Percentiles rank a stretch among this genome's conserved stretches.
Conservation (phyloP, 2,113 vertebrate genomes). For the Dunckerocampus dactyliophorus region DNA sequence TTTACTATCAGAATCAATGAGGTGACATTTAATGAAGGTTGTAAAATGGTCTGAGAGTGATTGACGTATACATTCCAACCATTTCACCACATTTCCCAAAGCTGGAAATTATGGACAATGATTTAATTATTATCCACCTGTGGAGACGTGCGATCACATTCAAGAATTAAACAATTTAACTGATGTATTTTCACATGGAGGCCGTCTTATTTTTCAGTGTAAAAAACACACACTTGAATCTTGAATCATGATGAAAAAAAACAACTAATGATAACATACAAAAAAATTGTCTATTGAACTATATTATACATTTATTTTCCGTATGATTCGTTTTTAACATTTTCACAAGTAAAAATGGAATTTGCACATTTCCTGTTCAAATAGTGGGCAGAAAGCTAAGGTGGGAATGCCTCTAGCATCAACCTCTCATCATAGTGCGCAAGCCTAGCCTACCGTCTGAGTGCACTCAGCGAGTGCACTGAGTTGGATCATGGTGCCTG, state of each 20-base stretch:
- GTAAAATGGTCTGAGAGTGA: constrained; percentile 37
- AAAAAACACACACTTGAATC: neutral
- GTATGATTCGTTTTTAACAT: too few relatives aligned
- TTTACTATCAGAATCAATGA: constrained; percentile 27
- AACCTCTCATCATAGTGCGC: too few relatives aligned
- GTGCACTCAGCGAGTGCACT: too few relatives aligned
- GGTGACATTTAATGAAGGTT: constrained; percentile 22
- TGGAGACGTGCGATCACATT: constrained; percentile 9
- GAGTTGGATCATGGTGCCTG: too few relatives aligned
- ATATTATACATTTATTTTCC: too few relatives aligned
- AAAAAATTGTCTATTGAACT: too few relatives aligned
- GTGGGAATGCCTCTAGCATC: too few relatives aligned
- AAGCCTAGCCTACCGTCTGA: too few relatives aligned
- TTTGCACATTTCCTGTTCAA: too few relatives aligned
- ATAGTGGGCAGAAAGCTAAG: too few relatives aligned
- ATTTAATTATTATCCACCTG: constrained; percentile 26
- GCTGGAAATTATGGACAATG: constrained; percentile 18
- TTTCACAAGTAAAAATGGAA: too few relatives aligned
- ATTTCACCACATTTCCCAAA: constrained; percentile 17
- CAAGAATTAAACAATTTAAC: constrained; percentile 17
- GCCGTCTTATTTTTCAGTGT: neutral
- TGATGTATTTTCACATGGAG: constrained; percentile 12
- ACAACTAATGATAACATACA: neutral
- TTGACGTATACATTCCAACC: constrained; percentile 25
- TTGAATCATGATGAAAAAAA: neutral